These are phyloP conservation scores for Zaprionus davidi DNA, from an alignment of 1,140 invertebrate genomes.

Conservation along the genomic window DNA sequence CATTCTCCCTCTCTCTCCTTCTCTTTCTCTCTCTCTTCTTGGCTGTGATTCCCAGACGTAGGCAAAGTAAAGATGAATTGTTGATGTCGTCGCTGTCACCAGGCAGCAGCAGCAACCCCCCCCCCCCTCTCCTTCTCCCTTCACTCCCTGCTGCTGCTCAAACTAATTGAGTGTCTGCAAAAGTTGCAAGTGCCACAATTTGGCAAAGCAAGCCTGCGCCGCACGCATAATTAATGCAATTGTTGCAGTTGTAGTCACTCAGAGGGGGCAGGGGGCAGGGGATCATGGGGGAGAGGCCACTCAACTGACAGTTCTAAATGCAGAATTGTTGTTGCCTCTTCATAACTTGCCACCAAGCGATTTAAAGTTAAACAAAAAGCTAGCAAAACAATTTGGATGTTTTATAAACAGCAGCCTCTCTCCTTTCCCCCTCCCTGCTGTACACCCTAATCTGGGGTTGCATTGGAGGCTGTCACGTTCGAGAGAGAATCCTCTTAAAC, in stretches of 20 bases:
- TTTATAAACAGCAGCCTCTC: neutral
- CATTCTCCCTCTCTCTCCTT: slow-evolving; percentile 17
- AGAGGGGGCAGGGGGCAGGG: slow-evolving; percentile 12
- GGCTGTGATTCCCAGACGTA: slow-evolving; percentile 17
- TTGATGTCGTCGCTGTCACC: slow-evolving; percentile 58
- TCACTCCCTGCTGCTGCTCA: slow-evolving; percentile 27
- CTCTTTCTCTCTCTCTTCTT: neutral
- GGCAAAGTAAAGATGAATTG: slow-evolving; percentile 68
- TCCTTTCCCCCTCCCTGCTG: neutral
- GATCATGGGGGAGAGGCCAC: neutral
- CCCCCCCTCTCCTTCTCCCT: neutral
- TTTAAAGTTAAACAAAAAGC: slow-evolving; percentile 13
- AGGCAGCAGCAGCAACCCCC: slow-evolving; percentile 8
- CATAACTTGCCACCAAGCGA: slow-evolving; percentile 28
- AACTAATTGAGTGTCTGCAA: slow-evolving; percentile 48
- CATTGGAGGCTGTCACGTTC: neutral
- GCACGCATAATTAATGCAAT: slow-evolving; percentile 77
- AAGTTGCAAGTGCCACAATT: slow-evolving; percentile 54
- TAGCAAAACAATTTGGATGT: neutral
- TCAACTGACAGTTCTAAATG: slow-evolving; percentile 30
- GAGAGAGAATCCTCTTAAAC: slow-evolving; percentile 8
- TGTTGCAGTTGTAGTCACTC: slow-evolving; percentile 35
- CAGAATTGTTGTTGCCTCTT: slow-evolving; percentile 38
- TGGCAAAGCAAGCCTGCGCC: slow-evolving; percentile 28
- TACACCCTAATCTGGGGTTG: neutral